These are phyloP conservation scores for Seriola dumerili DNA, from an alignment of 2,113 vertebrate genomes.

Conservation along the genomic window DNA sequence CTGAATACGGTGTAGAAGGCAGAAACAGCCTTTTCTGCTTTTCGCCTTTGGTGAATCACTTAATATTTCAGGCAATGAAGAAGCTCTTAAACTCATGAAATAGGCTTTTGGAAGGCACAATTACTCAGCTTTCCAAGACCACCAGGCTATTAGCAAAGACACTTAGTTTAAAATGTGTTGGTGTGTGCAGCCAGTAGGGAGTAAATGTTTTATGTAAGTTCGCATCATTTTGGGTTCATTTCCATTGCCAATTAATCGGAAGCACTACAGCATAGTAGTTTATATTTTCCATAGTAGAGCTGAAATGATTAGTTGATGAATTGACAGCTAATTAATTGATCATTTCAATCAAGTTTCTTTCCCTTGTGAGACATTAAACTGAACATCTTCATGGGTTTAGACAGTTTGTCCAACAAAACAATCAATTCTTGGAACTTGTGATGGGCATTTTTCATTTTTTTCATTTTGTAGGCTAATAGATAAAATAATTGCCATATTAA, in stretches of 20 bases:
- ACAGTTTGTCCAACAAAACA: neutral
- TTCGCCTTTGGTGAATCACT: slow-evolving; percentile 1
- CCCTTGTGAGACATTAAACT: neutral
- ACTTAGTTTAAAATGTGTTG: slow-evolving; percentile 1
- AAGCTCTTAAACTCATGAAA: neutral
- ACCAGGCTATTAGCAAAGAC: neutral
- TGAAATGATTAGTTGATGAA: neutral
- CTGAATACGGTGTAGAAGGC: neutral
- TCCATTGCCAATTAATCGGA: neutral
- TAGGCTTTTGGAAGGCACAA: neutral
- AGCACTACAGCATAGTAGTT: neutral
- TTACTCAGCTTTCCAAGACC: neutral
- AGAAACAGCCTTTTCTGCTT: slow-evolving; percentile 4
- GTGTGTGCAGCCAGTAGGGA: neutral
- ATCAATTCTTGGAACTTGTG: neutral
- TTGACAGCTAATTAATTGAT: neutral
- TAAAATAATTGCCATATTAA: too few relatives aligned
- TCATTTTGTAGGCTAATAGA: neutral
- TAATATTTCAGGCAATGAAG: slow-evolving; percentile 3
- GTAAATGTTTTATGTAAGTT: neutral
- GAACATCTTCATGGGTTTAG: neutral
- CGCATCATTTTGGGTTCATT: neutral
- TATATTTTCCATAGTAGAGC: neutral
- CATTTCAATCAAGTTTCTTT: neutral
- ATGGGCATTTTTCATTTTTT: neutral